Base-by-base conservation (phyloP, 2,113 vertebrate genomes). In the Mesitornis unicolor region DNA sequence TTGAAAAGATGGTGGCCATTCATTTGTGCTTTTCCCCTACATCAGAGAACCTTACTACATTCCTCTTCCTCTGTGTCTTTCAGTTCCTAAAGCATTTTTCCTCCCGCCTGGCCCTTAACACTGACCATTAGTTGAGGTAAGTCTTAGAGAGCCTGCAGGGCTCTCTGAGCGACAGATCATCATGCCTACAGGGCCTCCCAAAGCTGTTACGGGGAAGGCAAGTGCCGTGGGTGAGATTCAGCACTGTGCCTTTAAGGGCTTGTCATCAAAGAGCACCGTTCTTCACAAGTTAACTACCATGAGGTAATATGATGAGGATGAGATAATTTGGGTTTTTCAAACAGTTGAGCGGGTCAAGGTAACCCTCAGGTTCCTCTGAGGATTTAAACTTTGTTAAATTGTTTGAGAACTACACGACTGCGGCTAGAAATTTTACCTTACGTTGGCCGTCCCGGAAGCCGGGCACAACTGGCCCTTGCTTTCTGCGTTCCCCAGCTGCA, bases 171-270 rank as follows among this genome's bases (percentile, higher is more conserved):
- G 45, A 26, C 40, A 56, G 48, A 36, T 67, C 10, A 21, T 35
- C 57, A 8, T 69, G 81, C 47, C 35, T 63, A 3, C 31, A 56
- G 68, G 80, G 73, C 35, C 56, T 75, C n/a, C 71, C 73, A 24
- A 25, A 51, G 85, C 90, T 54, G 16, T 11, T 40, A 9, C 0
- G 2, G 38, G 35, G 17, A 77, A 84, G 15, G 54, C 57, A 9
- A 65, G 63, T 8, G 26, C 29, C 11, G 50, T 11, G 65, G 3
- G 36, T 64, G 80, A 86, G 80, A 67, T 65, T 43, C 54, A 47
- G 61, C 60, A 4, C 73, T 73, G 90, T 64, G 68, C 76, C 90
- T 96, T 95, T 94, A 95, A 96, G 74, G 57, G 56, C 56, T 82
- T 48, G 60, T 75, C 80, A 64, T 89, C 82, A 95, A 51, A 70